Percentiles rank a stretch among this genome's conserved stretches.
phyloP scores from a whole-genome alignment of 2,113 vertebrate genomes.

The Budorcas taxicolor region DNA sequence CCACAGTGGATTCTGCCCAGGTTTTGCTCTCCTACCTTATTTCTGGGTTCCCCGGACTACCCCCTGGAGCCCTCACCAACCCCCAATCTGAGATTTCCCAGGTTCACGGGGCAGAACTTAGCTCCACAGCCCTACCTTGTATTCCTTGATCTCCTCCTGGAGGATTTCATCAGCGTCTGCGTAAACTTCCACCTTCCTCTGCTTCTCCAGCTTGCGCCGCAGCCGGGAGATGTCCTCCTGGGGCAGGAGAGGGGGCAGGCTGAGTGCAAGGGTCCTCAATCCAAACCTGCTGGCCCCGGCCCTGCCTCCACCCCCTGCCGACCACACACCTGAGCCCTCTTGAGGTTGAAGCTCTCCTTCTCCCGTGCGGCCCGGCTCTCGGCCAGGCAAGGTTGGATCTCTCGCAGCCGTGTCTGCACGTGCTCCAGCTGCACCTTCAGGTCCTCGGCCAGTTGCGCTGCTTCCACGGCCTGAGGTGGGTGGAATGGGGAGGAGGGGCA shows the following conservation, averaged over 20 bases:
- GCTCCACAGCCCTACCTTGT: constrained; percentile 82
- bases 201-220: constrained; percentile 91
- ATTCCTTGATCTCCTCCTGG: constrained; percentile 97
- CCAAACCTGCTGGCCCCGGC: neutral
- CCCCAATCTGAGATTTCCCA: neutral
- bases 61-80: neutral
- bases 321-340: constrained; percentile 87
- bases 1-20: neutral
- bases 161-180: constrained; percentile 94
- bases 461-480: constrained; percentile 88
- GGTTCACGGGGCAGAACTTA: neutral
- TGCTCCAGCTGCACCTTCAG: constrained; percentile 94
- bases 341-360: constrained; percentile 92
- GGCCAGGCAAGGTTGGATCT: constrained; percentile 91
- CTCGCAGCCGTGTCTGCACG: constrained; percentile 89
- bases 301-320: fast-evolving
- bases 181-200: constrained; percentile 95
- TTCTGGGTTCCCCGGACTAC: neutral
- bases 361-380: constrained; percentile 92
- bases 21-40: neutral
- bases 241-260: neutral
- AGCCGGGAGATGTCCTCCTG: constrained; percentile 94
- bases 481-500: neutral
- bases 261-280: neutral
- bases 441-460: constrained; percentile 93